phyloP scores from a whole-genome alignment of 2,888 invertebrate species.

The Axea sp. region DNA sequence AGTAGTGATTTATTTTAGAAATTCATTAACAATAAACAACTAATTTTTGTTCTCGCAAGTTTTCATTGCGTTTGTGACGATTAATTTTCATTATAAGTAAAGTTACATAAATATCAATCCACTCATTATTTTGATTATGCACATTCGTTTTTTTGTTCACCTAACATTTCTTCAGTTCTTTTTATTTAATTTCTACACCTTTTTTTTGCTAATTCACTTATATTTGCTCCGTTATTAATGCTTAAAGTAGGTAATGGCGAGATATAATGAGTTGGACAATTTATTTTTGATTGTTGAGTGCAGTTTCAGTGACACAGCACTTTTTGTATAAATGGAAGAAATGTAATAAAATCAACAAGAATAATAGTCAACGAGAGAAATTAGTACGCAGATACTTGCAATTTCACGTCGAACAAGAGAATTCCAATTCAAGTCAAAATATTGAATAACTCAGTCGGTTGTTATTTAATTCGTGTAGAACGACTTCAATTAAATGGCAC shows the following conservation, averaged over 20 bases:
- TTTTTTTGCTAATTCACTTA: constrained; percentile 8
- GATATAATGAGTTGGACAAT: constrained; percentile 22
- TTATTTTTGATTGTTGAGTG: constrained; percentile 33
- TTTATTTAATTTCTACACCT: background rate
- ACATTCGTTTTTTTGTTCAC: background rate
- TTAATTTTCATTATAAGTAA: constrained; percentile 1
- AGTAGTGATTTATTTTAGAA: constrained; percentile 23
- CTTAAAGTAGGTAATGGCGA: constrained; percentile 22
- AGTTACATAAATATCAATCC: constrained; percentile 23
- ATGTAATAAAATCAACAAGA: constrained; percentile 11
- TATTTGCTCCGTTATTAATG: constrained; percentile 21
- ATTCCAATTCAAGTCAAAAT: no score
- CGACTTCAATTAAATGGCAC: no score
- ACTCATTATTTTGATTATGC: constrained; percentile 24
- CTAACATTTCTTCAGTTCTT: background rate
- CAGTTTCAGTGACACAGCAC: constrained; percentile 4
- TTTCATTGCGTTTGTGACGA: constrained; percentile 8
- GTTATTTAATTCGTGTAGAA: no score
- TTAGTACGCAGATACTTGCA: no score
- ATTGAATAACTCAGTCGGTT: no score
- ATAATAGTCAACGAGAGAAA: constrained; percentile 14
- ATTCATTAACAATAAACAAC: constrained; percentile 8
- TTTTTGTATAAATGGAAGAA: constrained; percentile 7
- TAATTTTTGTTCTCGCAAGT: background rate
- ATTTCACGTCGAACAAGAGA: no score